phyloP scores from a whole-genome alignment of 2,113 vertebrate species.

The Microcebus jonahi region DNA sequence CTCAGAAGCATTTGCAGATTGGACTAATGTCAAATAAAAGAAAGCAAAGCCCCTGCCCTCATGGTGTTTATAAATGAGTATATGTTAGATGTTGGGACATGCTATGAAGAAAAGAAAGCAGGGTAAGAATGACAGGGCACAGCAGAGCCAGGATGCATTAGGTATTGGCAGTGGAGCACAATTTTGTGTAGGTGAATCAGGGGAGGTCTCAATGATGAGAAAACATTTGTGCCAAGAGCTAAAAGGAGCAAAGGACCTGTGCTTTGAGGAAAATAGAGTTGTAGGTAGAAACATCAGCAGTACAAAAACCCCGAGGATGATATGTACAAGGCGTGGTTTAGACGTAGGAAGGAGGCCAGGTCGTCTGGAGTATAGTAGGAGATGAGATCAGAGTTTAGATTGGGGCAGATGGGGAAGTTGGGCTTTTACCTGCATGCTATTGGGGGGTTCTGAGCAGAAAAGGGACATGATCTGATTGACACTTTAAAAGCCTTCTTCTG shows the following conservation, averaged over 20 bases:
- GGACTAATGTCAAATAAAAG: neutral
- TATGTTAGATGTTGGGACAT: neutral
- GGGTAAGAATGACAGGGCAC: neutral
- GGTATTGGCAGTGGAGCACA: neutral
- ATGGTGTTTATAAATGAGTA: neutral
- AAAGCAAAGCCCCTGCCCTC: neutral
- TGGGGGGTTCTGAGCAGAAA: neutral
- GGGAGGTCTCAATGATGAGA: neutral
- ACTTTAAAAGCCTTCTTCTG: neutral
- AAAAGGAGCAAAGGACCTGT: neutral
- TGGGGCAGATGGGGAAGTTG: neutral
- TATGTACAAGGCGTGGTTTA: neutral
- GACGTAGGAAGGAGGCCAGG: neutral
- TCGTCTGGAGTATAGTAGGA: neutral
- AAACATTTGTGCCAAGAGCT: neutral
- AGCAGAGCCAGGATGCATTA: fast-evolving
- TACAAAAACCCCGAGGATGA: neutral
- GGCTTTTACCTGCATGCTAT: neutral
- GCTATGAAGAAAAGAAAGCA: neutral
- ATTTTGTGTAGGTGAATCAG: neutral
- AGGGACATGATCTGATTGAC: neutral
- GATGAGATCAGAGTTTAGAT: neutral
- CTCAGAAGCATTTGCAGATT: neutral
- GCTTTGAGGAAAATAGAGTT: neutral
- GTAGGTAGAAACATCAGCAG: neutral